These are phyloP conservation scores for Merodon equestris DNA, from an alignment of 2,888 invertebrate species.

Conservation along the genomic window DNA sequence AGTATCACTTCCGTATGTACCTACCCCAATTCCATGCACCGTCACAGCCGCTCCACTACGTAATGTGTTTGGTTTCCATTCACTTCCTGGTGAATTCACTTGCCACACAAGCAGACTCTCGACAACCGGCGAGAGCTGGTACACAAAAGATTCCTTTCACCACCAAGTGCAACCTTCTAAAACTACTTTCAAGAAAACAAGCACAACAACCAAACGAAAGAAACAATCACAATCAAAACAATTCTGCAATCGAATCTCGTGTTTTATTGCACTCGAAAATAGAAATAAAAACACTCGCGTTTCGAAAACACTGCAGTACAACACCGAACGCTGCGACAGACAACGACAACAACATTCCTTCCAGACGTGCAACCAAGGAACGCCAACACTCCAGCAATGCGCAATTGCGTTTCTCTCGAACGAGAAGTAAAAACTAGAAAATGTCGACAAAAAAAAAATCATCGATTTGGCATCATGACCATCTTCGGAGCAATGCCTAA, in stretches of 20 bases:
- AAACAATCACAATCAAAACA: neutral
- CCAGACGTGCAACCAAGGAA: constrained; percentile 25
- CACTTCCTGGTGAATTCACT: constrained; percentile 37
- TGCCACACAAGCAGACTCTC: constrained; percentile 5
- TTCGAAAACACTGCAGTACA: constrained; percentile 62
- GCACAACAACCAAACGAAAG: neutral
- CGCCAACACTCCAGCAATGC: constrained; percentile 41
- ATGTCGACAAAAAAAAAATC: constrained; percentile 60
- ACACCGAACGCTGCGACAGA: constrained; percentile 63
- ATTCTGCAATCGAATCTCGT: neutral
- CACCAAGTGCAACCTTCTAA: neutral
- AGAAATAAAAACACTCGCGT: constrained; percentile 17
- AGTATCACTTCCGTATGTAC: constrained; percentile 58
- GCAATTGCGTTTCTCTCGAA: constrained; percentile 65
- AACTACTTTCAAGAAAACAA: neutral
- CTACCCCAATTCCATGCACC: constrained; percentile 50
- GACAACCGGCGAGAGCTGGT: neutral
- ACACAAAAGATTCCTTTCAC: neutral
- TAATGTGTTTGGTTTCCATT: constrained; percentile 21
- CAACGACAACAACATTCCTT: constrained; percentile 54
- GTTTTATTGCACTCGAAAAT: too few species aligned
- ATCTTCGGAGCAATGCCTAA: neutral
- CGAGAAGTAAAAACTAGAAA: too few species aligned
- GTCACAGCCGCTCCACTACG: neutral
- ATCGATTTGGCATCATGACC: constrained; percentile 63